These are phyloP conservation scores for Dilophus febrilis DNA, from an alignment of 2,888 invertebrate species.

Conservation along the genomic window DNA sequence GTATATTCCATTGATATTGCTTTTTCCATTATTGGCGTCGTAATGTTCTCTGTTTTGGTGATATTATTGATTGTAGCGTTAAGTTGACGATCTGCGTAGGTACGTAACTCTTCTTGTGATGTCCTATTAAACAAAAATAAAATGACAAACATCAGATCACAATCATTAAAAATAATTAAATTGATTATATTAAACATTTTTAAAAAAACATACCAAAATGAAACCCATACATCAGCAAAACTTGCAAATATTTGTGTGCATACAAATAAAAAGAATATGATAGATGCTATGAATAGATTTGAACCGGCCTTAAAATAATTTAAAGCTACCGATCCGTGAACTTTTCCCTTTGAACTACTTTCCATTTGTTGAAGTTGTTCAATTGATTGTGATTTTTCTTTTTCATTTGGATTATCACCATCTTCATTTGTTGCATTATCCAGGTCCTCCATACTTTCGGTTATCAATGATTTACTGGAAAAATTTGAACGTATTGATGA, in stretches of 20 bases:
- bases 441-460: not conserved
- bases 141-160: not conserved
- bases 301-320: constrained; percentile 38
- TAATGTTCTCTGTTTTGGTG: too few species aligned
- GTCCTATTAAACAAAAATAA: constrained; percentile 13
- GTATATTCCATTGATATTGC: not conserved
- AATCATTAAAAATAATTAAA: not conserved
- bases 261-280: constrained; percentile 33
- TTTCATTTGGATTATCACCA: not conserved
- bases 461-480: not conserved
- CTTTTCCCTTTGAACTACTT: constrained; percentile 28
- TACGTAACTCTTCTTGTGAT: constrained; percentile 16
- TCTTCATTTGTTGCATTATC: too few species aligned
- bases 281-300: constrained; percentile 27
- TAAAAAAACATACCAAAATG: constrained; percentile 36
- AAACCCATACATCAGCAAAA: constrained; percentile 50
- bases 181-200: not conserved
- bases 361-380: constrained; percentile 17
- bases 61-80: not conserved
- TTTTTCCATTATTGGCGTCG: not conserved
- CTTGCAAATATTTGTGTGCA: constrained; percentile 43
- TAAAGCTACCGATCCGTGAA: constrained; percentile 28
- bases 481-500: constrained; percentile 3
- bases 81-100: constrained; percentile 4
- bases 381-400: not conserved